These are phyloP conservation scores for Octodon degus DNA, from an alignment of 2,113 vertebrate genomes.

Conservation along the genomic window DNA sequence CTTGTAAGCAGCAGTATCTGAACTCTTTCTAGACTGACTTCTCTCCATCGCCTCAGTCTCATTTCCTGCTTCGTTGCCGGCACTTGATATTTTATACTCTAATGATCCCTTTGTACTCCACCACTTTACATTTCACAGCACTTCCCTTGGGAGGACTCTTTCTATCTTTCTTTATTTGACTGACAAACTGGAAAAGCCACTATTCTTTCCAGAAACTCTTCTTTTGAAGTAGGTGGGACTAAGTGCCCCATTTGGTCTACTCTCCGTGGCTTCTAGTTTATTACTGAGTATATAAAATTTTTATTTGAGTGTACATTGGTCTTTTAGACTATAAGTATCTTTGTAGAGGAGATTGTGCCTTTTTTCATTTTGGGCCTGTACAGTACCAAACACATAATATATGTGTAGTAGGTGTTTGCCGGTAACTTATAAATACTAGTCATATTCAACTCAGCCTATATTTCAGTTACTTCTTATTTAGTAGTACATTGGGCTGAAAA, in stretches of 20 bases:
- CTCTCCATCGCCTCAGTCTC: neutral
- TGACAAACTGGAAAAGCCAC: neutral
- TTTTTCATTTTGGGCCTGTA: neutral
- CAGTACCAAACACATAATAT: neutral
- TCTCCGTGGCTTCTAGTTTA: neutral
- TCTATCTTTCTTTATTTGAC: constrained; percentile 19
- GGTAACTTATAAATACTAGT: constrained; percentile 45
- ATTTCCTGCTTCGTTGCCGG: neutral
- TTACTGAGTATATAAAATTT: constrained; percentile 22
- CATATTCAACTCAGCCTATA: constrained; percentile 51
- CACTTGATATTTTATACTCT: neutral
- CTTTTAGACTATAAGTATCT: neutral
- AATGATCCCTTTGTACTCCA: neutral
- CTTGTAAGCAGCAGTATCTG: neutral
- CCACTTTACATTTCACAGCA: neutral
- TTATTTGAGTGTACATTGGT: constrained; percentile 1
- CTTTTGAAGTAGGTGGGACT: neutral
- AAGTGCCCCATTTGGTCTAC: neutral
- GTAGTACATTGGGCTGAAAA: constrained; percentile 64
- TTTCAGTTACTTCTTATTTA: constrained; percentile 64
- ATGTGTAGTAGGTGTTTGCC: constrained; percentile 10
- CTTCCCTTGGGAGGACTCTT: neutral
- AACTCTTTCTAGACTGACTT: neutral
- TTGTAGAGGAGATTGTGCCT: neutral
- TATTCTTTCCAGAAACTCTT: constrained; percentile 38